A percentile compares a stretch with the other conserved stretches of the same genome.
These are phyloP conservation scores for Caenorhabditis sinica DNA, from an alignment of 2,888 invertebrate genomes.

Conservation along the genomic window DNA sequence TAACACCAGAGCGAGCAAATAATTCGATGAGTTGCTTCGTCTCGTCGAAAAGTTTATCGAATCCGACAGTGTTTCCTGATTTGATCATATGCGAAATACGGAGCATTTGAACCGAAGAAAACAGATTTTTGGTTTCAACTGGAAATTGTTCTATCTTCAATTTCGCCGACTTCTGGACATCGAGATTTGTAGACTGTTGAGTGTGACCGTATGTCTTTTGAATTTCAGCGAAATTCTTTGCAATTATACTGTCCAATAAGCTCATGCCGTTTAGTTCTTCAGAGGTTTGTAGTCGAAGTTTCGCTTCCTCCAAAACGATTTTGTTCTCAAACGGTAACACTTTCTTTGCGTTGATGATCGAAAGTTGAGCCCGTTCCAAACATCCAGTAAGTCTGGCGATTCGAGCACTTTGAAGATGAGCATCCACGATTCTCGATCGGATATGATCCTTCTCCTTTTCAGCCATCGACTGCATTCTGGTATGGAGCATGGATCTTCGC, in stretches of 20 bases:
- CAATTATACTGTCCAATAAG: conserved; percentile 48
- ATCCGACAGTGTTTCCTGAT: conserved; percentile 55
- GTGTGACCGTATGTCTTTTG: conserved; percentile 52
- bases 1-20: conserved; percentile 59
- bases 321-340: conserved; percentile 53
- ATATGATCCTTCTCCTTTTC: conserved; percentile 47
- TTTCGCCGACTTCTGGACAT: conserved; percentile 39
- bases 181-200: conserved; percentile 50
- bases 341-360: conserved; percentile 57
- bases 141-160: conserved; percentile 39
- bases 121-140: conserved; percentile 54
- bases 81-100: conserved; percentile 63
- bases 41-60: conserved; percentile 58
- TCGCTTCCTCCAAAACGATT: conserved; percentile 66
- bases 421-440: conserved; percentile 47
- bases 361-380: conserved; percentile 41
- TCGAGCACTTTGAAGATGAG: conserved; percentile 57
- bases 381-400: conserved; percentile 58
- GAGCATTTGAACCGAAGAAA: conserved; percentile 64
- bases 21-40: conserved; percentile 43
- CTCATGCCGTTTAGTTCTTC: conserved; percentile 59
- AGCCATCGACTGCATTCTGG: conserved; percentile 21
- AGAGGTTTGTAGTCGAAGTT: conserved; percentile 54
- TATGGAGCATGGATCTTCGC: conserved; percentile 46
- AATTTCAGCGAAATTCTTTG: conserved; percentile 54